These are phyloP conservation scores for Acanthacorydalis orientalis DNA, from an alignment of 2,888 invertebrate genomes.

Conservation along the genomic window DNA sequence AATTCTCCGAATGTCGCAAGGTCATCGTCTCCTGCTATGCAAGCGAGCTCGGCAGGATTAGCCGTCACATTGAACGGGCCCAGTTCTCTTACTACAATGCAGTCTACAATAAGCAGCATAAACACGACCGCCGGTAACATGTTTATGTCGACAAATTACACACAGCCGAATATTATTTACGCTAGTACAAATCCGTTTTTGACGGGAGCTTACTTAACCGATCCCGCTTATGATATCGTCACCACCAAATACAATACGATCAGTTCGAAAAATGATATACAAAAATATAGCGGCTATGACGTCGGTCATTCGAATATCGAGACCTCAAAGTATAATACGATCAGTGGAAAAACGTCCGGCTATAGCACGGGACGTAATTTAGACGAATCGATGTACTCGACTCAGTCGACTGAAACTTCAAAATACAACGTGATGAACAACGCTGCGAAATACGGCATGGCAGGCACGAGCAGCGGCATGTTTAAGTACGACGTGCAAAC, in stretches of 20 bases:
- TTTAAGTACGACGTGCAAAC: conserved; percentile 11
- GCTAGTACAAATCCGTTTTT: conserved; percentile 44
- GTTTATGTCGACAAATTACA: conserved; percentile 14
- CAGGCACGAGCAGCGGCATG: background rate
- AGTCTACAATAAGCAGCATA: conserved; percentile 22
- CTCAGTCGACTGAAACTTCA: background rate
- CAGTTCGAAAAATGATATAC: conserved; percentile 18
- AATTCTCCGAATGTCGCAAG: conserved; percentile 10
- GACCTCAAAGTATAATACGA: conserved; percentile 5
- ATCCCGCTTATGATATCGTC: background rate
- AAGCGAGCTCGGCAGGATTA: conserved; percentile 41
- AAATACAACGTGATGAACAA: background rate
- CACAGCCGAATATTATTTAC: conserved; percentile 22
- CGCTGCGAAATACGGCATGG: background rate
- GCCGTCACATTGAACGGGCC: conserved; percentile 39
- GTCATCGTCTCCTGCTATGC: conserved; percentile 27
- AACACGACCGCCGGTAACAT: conserved; percentile 19
- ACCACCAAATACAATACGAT: conserved; percentile 22
- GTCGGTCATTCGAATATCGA: conserved; percentile 11
- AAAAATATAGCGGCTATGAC: conserved; percentile 12
- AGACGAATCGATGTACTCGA: background rate
- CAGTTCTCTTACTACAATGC: conserved; percentile 20
- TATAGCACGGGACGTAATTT: background rate
- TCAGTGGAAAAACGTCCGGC: background rate
- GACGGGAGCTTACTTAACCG: conserved; percentile 24